These are phyloP conservation scores for Antechinus stuartii DNA, from an alignment of 2,113 vertebrate genomes.

Conservation along the genomic window DNA sequence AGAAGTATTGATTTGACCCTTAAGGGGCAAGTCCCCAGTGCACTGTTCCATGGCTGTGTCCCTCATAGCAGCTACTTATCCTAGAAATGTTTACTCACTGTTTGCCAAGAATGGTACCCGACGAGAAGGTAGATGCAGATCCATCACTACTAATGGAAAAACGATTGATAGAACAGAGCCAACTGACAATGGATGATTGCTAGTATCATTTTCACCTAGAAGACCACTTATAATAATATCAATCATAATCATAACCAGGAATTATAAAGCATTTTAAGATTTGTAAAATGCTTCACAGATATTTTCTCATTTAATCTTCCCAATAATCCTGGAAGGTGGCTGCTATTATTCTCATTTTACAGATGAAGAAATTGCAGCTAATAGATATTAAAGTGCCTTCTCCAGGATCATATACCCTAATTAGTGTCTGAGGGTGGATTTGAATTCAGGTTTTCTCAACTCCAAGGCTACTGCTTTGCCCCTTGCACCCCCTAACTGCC, in stretches of 20 bases:
- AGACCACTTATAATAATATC: background rate
- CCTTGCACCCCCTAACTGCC: background rate
- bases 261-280: background rate
- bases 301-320: background rate
- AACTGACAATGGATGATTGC: background rate
- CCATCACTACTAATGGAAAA: background rate
- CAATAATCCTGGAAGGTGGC: background rate
- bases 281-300: background rate
- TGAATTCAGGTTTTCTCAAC: background rate
- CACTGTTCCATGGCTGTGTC: background rate
- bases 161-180: background rate
- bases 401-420: background rate
- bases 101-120: background rate
- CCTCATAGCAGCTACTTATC: background rate
- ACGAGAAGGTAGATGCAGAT: background rate
- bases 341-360: background rate
- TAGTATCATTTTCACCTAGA: background rate
- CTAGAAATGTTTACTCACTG: background rate
- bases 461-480: background rate
- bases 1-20: background rate
- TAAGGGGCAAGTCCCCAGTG: background rate
- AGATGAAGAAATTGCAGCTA: background rate
- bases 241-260: background rate
- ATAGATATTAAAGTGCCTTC: background rate
- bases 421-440: background rate